Evolutionary conservation across 2,797 vertebrate species (phyloP), one percentile per base, ranked within the genome.

Genomic region (Epinephelus awoara): DNA sequence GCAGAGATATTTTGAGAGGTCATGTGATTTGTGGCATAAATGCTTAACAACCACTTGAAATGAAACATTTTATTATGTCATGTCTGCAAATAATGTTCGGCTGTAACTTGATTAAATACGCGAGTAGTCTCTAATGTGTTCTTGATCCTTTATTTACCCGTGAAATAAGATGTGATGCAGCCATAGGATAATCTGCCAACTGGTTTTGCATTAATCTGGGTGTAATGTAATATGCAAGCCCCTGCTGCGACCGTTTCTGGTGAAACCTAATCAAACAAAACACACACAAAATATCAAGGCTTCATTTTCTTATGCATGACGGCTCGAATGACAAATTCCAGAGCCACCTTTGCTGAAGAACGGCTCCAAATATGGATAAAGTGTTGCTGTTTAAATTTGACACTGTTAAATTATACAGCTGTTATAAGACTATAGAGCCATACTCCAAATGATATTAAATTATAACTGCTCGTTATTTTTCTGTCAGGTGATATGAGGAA

Each of bases 1-100:
- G 59, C 76, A 74, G 84, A 82, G 90, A 89, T 93, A 93, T 94
- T 94, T 86, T 72, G 66, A 92, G 91, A 91, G 89, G 86, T 92
- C 91, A 92, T 82, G 84, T 94, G 92, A 92, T 77, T 70, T 74
- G 63, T 65, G 62, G 73, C 78, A 94, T 93, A 69, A 93, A 94
- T 93, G 89, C 86, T 93, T 93, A 79, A 92, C 85, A 86, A 61
- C 73, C 82, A 86, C 85, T 91, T 86, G 80, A 89, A 90, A 90
- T 83, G 63, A 92, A 92, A 91, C 80, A 89, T 92, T 85, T 82
- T 75, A 85, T 92, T 89, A 85, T 91, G 85, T 94, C 82, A 86
- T 67, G 62, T 87, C 77, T 66, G 79, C 87, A 90, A 91, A 92
- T 85, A 89, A 67, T 66, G 66, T 85, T 82, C 5, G 27, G 67